A percentile compares a stretch with the other conserved stretches of the same genome.
These are phyloP conservation scores for Salvelinus alpinus DNA, from an alignment of 2,113 vertebrate genomes.

Conservation along the genomic window DNA sequence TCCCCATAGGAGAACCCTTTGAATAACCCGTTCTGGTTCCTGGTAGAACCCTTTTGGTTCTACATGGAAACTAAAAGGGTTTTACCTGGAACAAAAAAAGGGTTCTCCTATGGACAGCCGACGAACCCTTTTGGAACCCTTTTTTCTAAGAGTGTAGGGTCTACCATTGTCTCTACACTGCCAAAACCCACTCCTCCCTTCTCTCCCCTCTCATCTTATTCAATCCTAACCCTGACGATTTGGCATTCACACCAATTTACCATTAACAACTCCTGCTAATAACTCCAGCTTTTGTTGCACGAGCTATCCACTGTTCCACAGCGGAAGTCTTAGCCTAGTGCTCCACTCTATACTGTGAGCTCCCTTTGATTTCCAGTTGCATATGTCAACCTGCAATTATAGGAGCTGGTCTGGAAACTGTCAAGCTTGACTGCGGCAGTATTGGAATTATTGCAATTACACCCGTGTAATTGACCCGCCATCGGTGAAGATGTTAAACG, in stretches of 20 bases:
- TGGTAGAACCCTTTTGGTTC: too few relatives aligned
- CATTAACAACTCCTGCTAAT: conserved; percentile 71
- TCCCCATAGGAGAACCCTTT: too few relatives aligned
- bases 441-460: conserved; percentile 81
- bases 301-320: conserved; percentile 66
- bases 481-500: conserved; percentile 77
- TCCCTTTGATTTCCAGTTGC: conserved; percentile 72
- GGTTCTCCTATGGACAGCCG: too few relatives aligned
- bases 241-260: conserved; percentile 77
- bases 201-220: conserved; percentile 45
- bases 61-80: too few relatives aligned
- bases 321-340: conserved; percentile 63
- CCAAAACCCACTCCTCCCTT: conserved; percentile 17
- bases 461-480: conserved; percentile 79
- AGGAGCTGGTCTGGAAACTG: conserved; percentile 75
- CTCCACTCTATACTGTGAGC: conserved; percentile 46
- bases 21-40: too few relatives aligned
- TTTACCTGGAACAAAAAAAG: too few relatives aligned
- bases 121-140: too few relatives aligned
- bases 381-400: conserved; percentile 78
- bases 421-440: conserved; percentile 77
- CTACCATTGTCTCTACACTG: background rate
- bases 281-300: conserved; percentile 74
- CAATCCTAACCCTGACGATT: conserved; percentile 67
- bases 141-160: too few relatives aligned